phyloP scores from a whole-genome alignment of 1,140 invertebrate genomes.

The Caenorhabditis elegans region WBcel235 BX284605.5:13353001-13353500 shows the following conservation, averaged over 20 bases:
- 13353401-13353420: conserved; percentile 16
- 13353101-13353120: no score
- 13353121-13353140: no score
- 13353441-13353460: conserved; percentile 11
- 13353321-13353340: not conserved
- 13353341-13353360: not conserved
- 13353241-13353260: conserved; percentile 50
- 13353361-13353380: conserved; percentile 2
- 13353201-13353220: conserved; percentile 46
- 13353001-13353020: no score
- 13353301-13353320: conserved; percentile 13
- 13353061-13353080: no score
- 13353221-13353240: conserved; percentile 51
- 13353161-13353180: no score
- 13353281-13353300: conserved; percentile 46
- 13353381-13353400: conserved; percentile 4
- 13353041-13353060: no score
- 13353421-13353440: conserved; percentile 16
- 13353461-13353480: conserved; percentile 42
- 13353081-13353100: no score
- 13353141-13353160: no score
- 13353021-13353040: no score
- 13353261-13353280: conserved; percentile 51
- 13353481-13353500: conserved; percentile 6
- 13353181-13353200: conserved; percentile 50